Base-by-base conservation (phyloP, 2,888 invertebrate genomes). In the Catocala nupta region DNA sequence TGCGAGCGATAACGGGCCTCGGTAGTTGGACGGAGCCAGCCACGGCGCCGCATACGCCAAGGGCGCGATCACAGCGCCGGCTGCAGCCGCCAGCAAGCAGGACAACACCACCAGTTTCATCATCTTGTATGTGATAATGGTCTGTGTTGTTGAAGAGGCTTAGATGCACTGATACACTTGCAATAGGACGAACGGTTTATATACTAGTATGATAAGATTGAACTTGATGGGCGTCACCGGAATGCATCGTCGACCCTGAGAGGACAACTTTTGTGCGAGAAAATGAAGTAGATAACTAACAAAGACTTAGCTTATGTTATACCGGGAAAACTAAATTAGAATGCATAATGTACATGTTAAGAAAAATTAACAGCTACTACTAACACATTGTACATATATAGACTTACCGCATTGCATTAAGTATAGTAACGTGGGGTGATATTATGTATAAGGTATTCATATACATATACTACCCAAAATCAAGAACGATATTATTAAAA, bases 91-190 rank as follows among this genome's bases (percentile, higher is more conserved):
- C 87, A 96, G 76, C 79, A 96, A 84, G 90, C 95, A 95, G 83
- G 94, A 95, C 92, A 96, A 95, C 88, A 95, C 95, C 94, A 95
- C 95, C 94, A 94, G 87, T 83, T 93, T 93, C 87, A 93, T 84
- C 94, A 94, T 94, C 76, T 81, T 91, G 87, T 78, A 68, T 51
- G 51, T 58, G 60, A 61, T 42, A 84, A 82, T 87, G 91, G 92
- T 91, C 92, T 93, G 93, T 93, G 91, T 90, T 90, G 87, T 59
- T 81, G 75, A 80, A 77, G 83, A 75, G 55, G 76, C 75, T 81
- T 60, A 63, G 66, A 72, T 80, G 71, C 78, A 92, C 91, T 92
- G 91, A 92, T 93, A 81, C 82, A 66, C 61, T 72, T 71, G 59
- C 64, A 67, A 61, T 49, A 67, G 65, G 71, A 75, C 80, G 71